Evolutionary conservation across 2,797 vertebrate species (phyloP).

Genomic region (Gymnoscopelus braueri): DNA sequence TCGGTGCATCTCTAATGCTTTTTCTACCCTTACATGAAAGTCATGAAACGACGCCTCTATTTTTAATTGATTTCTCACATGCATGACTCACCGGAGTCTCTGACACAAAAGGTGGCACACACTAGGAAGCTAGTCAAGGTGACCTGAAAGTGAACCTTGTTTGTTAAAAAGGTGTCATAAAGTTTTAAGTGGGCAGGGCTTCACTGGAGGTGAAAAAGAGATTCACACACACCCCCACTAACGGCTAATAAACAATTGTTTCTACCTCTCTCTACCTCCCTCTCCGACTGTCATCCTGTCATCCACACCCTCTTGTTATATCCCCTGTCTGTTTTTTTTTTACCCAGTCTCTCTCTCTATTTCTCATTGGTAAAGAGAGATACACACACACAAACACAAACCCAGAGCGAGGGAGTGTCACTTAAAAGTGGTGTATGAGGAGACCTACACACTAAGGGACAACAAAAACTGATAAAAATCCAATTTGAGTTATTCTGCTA

Average conservation of each 20-base stretch:
- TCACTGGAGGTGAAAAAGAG: conserved; percentile 3
- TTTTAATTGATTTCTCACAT: not conserved
- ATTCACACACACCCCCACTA: not conserved
- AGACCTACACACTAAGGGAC: too few relatives aligned
- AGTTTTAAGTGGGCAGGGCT: conserved; percentile 21
- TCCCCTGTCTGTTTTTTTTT: too few relatives aligned
- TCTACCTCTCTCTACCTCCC: not conserved
- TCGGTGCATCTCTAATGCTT: too few relatives aligned
- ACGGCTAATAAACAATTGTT: conserved; percentile 25
- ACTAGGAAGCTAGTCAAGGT: conserved; percentile 29
- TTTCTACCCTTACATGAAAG: too few relatives aligned
- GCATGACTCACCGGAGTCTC: not conserved
- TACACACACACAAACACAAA: too few relatives aligned
- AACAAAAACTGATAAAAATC: too few relatives aligned
- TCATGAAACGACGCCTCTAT: too few relatives aligned
- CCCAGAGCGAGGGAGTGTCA: too few relatives aligned
- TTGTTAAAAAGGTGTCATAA: conserved; percentile 30
- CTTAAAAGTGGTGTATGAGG: too few relatives aligned
- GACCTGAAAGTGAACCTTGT: conserved; percentile 15
- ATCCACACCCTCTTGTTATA: not conserved
- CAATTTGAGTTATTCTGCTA: too few relatives aligned
- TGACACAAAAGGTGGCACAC: not conserved
- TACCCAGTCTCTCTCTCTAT: too few relatives aligned
- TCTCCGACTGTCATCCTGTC: not conserved
- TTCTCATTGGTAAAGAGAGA: too few relatives aligned